Evolutionary conservation across 2,888 invertebrate species (phyloP).

Genomic region (Phorcus lineatus): DNA sequence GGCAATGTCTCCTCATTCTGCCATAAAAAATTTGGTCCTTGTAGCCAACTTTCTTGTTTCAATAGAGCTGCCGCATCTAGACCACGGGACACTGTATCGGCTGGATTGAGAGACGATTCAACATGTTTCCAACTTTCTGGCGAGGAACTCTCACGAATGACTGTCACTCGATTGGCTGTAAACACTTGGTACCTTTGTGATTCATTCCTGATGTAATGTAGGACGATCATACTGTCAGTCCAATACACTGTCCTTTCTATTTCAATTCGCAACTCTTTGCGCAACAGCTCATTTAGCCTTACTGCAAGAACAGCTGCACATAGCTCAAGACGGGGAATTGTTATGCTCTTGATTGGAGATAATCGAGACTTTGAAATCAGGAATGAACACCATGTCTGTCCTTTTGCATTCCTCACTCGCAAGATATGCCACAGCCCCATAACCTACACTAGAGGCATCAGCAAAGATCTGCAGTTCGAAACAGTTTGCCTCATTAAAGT

Average conservation of each 20-base stretch:
- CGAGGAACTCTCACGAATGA: background rate
- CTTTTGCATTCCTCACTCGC: background rate
- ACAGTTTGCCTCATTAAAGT: background rate
- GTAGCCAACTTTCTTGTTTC: slow-evolving; percentile 24
- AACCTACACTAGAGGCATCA: background rate
- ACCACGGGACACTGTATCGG: slow-evolving; percentile 41
- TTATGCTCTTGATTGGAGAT: slow-evolving; percentile 5
- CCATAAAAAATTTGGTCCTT: slow-evolving; percentile 38
- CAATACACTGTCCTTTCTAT: slow-evolving; percentile 9
- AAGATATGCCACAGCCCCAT: slow-evolving; percentile 9
- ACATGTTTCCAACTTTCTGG: slow-evolving; percentile 39
- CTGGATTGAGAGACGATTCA: slow-evolving; percentile 33
- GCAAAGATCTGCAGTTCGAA: slow-evolving; percentile 11
- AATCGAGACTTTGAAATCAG: background rate
- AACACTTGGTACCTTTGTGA: background rate
- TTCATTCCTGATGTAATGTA: slow-evolving; percentile 26
- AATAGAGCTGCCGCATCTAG: slow-evolving; percentile 24
- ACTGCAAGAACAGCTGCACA: slow-evolving; percentile 13
- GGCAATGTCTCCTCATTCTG: background rate
- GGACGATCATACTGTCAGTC: slow-evolving; percentile 27
- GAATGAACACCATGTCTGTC: background rate
- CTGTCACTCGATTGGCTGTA: too few relatives aligned
- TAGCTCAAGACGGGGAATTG: slow-evolving; percentile 19
- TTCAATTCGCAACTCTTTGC: background rate
- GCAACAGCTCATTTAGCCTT: slow-evolving; percentile 3